phyloP scores from a whole-genome alignment of 2,113 vertebrate genomes.

The Poecilia latipinna region DNA sequence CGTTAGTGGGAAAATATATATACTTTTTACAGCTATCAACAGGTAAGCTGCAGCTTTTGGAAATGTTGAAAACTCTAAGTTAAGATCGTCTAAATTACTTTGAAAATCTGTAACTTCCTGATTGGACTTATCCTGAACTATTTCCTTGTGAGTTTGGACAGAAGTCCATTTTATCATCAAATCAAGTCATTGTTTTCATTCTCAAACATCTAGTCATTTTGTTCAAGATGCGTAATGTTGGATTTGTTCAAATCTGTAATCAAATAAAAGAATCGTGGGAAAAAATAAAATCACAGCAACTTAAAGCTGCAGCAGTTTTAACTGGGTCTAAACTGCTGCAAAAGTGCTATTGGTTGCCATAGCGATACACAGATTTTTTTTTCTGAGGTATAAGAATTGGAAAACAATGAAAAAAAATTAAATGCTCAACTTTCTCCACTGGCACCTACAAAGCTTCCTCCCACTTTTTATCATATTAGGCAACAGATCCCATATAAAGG shows the following conservation, averaged over 20 bases:
- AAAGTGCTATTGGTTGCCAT: background rate
- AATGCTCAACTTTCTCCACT: no score
- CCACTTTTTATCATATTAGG: no score
- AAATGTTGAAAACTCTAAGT: background rate
- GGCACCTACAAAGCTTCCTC: no score
- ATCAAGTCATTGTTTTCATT: background rate
- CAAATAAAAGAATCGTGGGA: background rate
- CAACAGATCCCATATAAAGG: no score
- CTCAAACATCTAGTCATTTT: background rate
- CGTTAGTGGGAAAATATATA: slow-evolving; percentile 14
- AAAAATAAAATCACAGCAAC: background rate
- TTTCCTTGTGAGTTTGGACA: background rate
- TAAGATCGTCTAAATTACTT: background rate
- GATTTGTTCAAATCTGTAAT: background rate
- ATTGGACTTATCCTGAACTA: background rate
- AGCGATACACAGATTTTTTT: background rate
- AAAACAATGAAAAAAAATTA: no score
- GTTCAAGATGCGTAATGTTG: background rate
- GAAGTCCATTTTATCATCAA: background rate
- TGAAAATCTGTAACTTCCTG: slow-evolving; percentile 11
- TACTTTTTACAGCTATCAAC: slow-evolving; percentile 6
- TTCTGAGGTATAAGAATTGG: background rate
- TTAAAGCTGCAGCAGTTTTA: background rate
- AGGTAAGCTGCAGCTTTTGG: slow-evolving; percentile 56
- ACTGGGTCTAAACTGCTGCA: background rate